phyloP scores from a whole-genome alignment of 2,113 vertebrate species.

The Leptobrachium ailaonicum region DNA sequence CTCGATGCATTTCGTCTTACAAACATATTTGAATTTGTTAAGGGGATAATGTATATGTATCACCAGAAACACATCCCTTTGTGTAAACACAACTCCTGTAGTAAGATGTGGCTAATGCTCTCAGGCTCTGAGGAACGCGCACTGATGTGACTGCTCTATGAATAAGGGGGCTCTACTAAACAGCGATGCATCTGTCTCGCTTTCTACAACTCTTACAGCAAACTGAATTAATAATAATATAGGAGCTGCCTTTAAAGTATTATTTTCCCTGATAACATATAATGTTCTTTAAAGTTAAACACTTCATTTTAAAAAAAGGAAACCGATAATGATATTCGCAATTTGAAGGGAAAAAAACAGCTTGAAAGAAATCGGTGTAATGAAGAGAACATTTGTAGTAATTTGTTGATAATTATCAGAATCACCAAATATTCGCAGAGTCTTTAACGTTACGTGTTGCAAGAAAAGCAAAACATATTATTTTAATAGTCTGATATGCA shows the following conservation, averaged over 20 bases:
- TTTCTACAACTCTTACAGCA: constrained; percentile 46
- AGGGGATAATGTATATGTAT: too few relatives aligned
- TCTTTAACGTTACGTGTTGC: constrained; percentile 96
- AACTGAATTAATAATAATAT: constrained; percentile 46
- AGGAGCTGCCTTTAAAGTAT: constrained; percentile 44
- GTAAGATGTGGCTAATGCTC: too few relatives aligned
- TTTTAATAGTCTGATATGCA: constrained; percentile 99
- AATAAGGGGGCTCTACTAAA: too few relatives aligned
- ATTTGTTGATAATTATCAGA: constrained; percentile 98
- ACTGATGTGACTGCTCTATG: too few relatives aligned
- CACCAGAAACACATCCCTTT: too few relatives aligned
- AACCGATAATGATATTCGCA: constrained; percentile 73
- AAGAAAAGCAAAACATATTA: constrained; percentile 98
- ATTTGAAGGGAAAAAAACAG: constrained; percentile 75
- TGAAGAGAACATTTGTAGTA: constrained; percentile 99
- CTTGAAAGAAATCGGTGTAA: constrained; percentile 94
- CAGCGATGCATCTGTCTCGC: constrained; percentile 33
- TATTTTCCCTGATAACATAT: constrained; percentile 60
- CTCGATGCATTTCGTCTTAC: too few relatives aligned
- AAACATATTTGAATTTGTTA: too few relatives aligned
- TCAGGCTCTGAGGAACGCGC: too few relatives aligned
- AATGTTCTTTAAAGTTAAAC: constrained; percentile 56
- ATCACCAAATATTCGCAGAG: constrained; percentile 92
- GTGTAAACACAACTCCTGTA: too few relatives aligned
- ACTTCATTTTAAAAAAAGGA: constrained; percentile 65